Evolutionary conservation across 2,113 vertebrate species (phyloP).

Genomic region (Sitta europaea): DNA sequence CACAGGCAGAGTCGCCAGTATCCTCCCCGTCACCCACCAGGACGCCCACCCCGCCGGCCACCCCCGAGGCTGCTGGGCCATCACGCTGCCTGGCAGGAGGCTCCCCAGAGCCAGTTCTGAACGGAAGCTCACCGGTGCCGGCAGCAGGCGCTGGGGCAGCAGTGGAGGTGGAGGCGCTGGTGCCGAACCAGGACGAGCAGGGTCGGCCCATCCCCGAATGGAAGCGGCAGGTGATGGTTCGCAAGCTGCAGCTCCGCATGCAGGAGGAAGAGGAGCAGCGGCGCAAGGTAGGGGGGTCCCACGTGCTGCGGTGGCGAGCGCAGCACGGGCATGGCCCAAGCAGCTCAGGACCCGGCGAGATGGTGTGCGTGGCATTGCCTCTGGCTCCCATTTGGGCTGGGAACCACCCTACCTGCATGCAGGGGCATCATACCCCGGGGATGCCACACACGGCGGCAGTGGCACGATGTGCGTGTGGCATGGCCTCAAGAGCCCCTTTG

Average conservation of each 20-base stretch:
- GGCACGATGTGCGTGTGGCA: rapidly evolving
- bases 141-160: constrained; percentile 58
- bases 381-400: background rate
- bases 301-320: background rate
- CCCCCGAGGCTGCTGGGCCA: constrained; percentile 33
- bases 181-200: constrained; percentile 88
- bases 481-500: constrained; percentile 65
- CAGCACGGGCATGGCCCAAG: background rate
- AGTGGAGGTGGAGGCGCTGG: constrained; percentile 80
- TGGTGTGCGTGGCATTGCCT: background rate
- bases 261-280: constrained; percentile 93
- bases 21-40: constrained; percentile 47
- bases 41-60: constrained; percentile 70
- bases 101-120: constrained; percentile 78
- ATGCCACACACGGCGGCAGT: background rate
- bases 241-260: constrained; percentile 92
- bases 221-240: constrained; percentile 97
- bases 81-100: constrained; percentile 42
- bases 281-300: constrained; percentile 79
- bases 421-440: background rate
- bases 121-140: constrained; percentile 74
- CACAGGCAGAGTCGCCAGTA: background rate
- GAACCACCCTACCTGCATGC: background rate
- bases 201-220: constrained; percentile 90
- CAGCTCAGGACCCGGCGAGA: background rate